A percentile compares a stretch with the other conserved stretches of the same genome.
These are phyloP conservation scores for Pristionchus exspectatus DNA, from an alignment of 2,888 invertebrate species.

Conservation along the genomic window DNA sequence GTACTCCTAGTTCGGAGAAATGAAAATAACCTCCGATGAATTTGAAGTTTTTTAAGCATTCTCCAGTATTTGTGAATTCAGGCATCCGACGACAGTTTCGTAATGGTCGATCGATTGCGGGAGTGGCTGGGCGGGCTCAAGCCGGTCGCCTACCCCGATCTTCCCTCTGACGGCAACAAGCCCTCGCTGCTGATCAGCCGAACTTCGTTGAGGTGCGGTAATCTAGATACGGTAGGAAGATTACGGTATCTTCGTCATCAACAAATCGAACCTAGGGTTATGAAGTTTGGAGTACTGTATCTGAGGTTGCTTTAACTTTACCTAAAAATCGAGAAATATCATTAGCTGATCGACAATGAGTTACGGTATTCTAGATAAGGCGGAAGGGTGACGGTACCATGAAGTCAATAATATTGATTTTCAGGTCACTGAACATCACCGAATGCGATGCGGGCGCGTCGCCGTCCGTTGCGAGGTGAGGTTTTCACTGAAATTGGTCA, in stretches of 20 bases:
- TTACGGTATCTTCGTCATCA: no score
- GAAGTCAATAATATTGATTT: neutral
- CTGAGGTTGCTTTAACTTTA: neutral
- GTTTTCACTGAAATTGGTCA: neutral
- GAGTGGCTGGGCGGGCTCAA: neutral
- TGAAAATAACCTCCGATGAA: no score
- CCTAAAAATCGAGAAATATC: no score
- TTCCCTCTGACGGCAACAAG: neutral
- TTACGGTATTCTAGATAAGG: no score
- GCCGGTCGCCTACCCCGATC: neutral
- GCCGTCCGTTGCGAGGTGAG: neutral
- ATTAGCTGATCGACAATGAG: no score
- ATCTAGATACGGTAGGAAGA: no score
- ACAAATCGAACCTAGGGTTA: no score
- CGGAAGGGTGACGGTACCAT: neutral
- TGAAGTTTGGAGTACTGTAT: neutral
- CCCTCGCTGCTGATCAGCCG: neutral
- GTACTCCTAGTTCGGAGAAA: no score
- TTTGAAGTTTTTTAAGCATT: no score
- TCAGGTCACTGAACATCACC: neutral
- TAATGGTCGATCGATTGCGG: conserved; percentile 4
- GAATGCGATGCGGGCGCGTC: neutral
- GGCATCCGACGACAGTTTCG: conserved; percentile 37
- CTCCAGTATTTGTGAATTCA: no score
- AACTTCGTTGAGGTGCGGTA: neutral